Evolutionary conservation across 2,113 vertebrate genomes (phyloP).

Genomic region (Rhineura floridana): DNA sequence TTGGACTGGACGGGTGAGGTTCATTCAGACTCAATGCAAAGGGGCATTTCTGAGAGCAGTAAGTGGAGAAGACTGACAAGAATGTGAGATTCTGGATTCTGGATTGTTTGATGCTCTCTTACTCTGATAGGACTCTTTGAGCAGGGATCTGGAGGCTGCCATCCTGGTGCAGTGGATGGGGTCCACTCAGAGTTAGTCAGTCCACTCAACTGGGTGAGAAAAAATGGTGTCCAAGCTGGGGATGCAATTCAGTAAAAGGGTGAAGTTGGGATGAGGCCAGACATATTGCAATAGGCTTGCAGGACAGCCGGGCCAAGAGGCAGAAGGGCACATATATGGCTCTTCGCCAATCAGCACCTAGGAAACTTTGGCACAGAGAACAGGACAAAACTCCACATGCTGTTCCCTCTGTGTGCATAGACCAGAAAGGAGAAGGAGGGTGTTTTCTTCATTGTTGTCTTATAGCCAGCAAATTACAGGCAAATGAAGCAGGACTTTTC

Average conservation of each 20-base stretch:
- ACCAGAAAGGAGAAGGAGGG: not conserved
- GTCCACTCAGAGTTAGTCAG: not conserved
- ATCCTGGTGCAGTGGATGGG: too few relatives aligned
- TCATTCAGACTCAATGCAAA: not conserved
- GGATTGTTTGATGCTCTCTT: not conserved
- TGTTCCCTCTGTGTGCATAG: too few relatives aligned
- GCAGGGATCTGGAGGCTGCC: not conserved
- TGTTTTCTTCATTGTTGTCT: not conserved
- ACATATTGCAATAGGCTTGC: too few relatives aligned
- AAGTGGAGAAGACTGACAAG: not conserved
- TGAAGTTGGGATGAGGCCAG: not conserved
- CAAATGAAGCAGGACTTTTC: not conserved
- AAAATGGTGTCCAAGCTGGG: not conserved
- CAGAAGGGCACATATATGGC: too few relatives aligned
- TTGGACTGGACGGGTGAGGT: not conserved
- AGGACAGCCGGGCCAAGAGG: too few relatives aligned
- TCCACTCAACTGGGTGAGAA: not conserved
- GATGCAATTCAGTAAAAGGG: not conserved
- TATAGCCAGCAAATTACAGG: not conserved
- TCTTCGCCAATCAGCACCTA: too few relatives aligned
- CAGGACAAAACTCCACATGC: not conserved
- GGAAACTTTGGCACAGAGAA: not conserved
- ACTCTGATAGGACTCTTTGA: not conserved
- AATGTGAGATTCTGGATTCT: not conserved
- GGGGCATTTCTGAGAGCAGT: not conserved